Conservation (phyloP, 2,888 invertebrate genomes). For the Diarsia dahlii region DNA sequence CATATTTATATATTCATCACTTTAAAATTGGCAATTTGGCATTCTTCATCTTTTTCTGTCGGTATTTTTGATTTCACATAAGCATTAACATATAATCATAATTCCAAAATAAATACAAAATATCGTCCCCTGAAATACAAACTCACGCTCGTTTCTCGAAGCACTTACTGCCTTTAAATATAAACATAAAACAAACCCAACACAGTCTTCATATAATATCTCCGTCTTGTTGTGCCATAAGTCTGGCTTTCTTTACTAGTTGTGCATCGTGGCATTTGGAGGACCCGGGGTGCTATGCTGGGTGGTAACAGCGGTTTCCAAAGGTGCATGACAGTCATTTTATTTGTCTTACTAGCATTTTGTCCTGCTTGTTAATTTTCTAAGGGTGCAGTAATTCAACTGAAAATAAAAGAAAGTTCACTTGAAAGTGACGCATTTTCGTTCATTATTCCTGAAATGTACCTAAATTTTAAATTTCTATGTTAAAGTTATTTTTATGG, state of each 20-base stretch:
- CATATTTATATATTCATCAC: not conserved
- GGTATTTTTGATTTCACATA: not conserved
- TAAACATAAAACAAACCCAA: slow-evolving; percentile 47
- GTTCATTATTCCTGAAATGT: not conserved
- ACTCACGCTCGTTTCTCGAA: slow-evolving; percentile 24
- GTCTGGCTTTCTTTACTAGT: slow-evolving; percentile 44
- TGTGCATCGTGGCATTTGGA: slow-evolving; percentile 45
- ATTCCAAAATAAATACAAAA: not conserved
- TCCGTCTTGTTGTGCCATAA: slow-evolving; percentile 39
- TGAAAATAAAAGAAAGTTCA: slow-evolving; percentile 1
- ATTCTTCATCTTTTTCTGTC: not conserved
- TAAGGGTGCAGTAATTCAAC: not conserved
- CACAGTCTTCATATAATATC: slow-evolving; percentile 32
- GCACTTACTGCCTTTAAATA: slow-evolving; percentile 23
- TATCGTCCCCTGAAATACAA: slow-evolving; percentile 15
- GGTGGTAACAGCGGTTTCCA: slow-evolving; percentile 43
- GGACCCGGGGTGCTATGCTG: slow-evolving; percentile 19
- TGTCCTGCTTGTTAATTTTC: not conserved
- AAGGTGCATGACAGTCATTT: slow-evolving; percentile 19
- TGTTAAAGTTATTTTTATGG: too few species aligned
- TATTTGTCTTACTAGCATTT: not conserved
- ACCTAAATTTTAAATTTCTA: too few species aligned
- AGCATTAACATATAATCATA: not conserved
- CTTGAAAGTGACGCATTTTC: not conserved
- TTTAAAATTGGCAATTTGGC: not conserved